Conservation (phyloP, 2,113 vertebrate genomes). For the Pluvialis apricaria region DNA sequence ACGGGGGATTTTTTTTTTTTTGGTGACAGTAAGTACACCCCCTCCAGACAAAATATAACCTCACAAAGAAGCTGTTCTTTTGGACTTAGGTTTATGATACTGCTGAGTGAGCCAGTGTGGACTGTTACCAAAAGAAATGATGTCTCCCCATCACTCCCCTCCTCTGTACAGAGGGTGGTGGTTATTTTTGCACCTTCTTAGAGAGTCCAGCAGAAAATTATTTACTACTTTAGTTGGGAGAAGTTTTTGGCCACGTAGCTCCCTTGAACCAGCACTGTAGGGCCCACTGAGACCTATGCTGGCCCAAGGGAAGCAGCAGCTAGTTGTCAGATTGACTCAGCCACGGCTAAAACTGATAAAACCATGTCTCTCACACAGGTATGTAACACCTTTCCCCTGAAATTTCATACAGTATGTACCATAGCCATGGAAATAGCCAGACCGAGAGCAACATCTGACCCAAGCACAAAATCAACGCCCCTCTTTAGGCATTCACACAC, state of each 20-base stretch:
- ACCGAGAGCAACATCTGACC: neutral
- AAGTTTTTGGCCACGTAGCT: neutral
- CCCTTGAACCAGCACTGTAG: neutral
- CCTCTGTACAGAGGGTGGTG: neutral
- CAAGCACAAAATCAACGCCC: neutral
- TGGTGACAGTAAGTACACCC: neutral
- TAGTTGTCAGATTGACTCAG: neutral
- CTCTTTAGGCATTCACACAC: neutral
- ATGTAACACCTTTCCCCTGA: neutral
- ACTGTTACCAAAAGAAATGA: neutral
- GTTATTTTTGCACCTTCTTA: neutral
- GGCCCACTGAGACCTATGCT: neutral
- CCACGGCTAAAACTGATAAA: neutral
- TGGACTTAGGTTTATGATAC: neutral
- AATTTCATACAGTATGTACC: neutral
- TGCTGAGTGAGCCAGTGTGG: neutral
- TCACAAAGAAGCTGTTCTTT: neutral
- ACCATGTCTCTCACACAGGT: neutral
- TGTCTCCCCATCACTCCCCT: neutral
- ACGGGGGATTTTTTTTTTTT: neutral
- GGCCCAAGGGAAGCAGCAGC: neutral
- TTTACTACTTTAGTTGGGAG: neutral
- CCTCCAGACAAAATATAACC: neutral
- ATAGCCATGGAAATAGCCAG: neutral
- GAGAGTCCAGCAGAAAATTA: neutral